Evolutionary conservation across 1,140 invertebrate species (phyloP).

Genomic region (Lucilia cuprina): DNA sequence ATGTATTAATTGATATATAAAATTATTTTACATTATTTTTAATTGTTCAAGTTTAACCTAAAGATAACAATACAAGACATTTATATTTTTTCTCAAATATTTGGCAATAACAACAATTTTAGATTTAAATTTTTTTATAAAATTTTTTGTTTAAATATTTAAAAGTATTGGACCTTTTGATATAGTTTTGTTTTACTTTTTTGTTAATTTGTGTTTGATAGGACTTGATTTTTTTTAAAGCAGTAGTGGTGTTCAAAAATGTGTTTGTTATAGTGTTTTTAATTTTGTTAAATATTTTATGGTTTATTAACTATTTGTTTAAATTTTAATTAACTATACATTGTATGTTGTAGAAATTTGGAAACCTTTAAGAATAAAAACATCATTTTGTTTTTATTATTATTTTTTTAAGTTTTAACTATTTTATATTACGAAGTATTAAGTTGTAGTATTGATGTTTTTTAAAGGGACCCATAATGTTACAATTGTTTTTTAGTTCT

Average conservation of each 20-base stretch:
- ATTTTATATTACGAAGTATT: too few species aligned
- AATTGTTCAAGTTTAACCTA: neutral
- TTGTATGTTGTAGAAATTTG: neutral
- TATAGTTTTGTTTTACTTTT: neutral
- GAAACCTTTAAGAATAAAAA: neutral
- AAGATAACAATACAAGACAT: neutral
- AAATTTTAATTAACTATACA: neutral
- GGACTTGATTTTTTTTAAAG: neutral
- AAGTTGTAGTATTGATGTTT: too few species aligned
- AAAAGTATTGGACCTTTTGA: neutral
- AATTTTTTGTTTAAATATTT: neutral
- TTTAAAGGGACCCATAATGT: too few species aligned
- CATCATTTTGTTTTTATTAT: neutral
- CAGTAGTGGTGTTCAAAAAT: neutral
- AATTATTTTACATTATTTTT: neutral
- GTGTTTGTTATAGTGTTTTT: neutral
- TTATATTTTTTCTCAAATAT: neutral
- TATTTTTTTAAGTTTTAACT: too few species aligned
- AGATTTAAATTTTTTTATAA: neutral
- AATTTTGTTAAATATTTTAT: neutral
- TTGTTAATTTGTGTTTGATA: neutral
- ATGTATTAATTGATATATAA: neutral
- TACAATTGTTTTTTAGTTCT: too few species aligned
- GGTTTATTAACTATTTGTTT: neutral
- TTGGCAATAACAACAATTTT: neutral